Evolutionary conservation across 2,113 vertebrate genomes (phyloP), one percentile per base, ranked within the genome.

Genomic region (Otocyon megalotis): DNA sequence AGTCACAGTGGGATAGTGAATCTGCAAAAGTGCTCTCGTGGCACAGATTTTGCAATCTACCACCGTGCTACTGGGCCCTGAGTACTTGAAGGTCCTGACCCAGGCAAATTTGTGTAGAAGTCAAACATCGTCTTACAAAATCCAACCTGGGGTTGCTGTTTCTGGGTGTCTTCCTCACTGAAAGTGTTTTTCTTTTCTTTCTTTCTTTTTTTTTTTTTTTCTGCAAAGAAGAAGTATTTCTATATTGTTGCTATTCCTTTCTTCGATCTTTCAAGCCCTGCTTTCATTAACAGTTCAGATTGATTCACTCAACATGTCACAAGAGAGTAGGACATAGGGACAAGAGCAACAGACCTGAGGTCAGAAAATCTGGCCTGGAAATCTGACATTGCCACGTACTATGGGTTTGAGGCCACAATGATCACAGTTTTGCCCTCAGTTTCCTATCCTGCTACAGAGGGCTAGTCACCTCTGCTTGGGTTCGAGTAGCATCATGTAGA

Each of bases 1-100:
- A 95, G 88, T 95, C 95, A 88, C 90, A 95, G 97, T 82, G 96
- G 94, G 80, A 95, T 5, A 81, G 85, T 72, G 95, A 95, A 72
- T 94, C 94, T 58, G 90, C 37, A 85, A 14, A 94, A 84, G 63
- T n/a, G 53, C 43, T 93, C 90, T 92, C 10, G 2, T 28, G 63
- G 71, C 84, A 95, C 35, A 82, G 69, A 93, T 97, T 81, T 88
- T 35, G 17, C 76, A 67, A 26, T 60, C 53, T 58, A 88, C 93
- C 79, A 72, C 62, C 4, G 93, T 90, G 86, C n/a, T 83, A 3
- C 37, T 89, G 37, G 69, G 92, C 97, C 74, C 76, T 67, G 83
- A 84, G 88, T 43, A 88, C 84, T 17, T 54, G 26, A 95, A 95
- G 80, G 80, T 76, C 90, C 54, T 53, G 80, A 98, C 81, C 88